Base-by-base conservation (phyloP, 1,140 invertebrate species). In the Bombus turneri region DNA sequence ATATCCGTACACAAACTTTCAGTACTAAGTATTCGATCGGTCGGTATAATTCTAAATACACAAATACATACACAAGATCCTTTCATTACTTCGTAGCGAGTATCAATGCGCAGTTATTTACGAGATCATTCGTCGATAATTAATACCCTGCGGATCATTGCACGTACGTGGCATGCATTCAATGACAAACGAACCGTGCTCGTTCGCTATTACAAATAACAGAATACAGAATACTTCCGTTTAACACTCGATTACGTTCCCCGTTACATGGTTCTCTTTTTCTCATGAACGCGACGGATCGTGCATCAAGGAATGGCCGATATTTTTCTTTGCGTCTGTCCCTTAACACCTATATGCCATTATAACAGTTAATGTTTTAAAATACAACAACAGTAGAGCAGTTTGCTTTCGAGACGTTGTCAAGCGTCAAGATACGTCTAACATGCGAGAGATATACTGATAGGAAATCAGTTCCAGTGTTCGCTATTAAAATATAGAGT, bases 1-100 rank as follows among this genome's bases (percentile, higher is more conserved):
- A 94, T 93, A 94, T 92, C 90, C 91, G 92, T 93, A 92, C 88
- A 92, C 90, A 93, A 93, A 93, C 89, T 90, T 88, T 90, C 86
- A 89, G 86, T 91, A 91, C 87, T 91, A 88, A 75, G 77, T 90
- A 90, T 88, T 83, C 88, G 83, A 91, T 85, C 86, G 87, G 82
- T 92, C 86, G 86, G 87, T 89, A 88, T 89, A 92, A 90, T 89
- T 92, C 78, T 91, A 92, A 86, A 92, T 87, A 87, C 86, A 92
- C 90, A 86, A 89, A 89, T 91, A 92, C 91, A 92, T 91, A 91
- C 86, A 91, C 83, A 88, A 78, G 22, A 82, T 91, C 86, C 88
- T 83, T 85, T 91, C 90, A 90, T 91, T 91, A 90, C 68, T 91
- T 90, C 80, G 87, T 85, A 88, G 87, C 86, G 84, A 91, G 84